Evolutionary conservation across 2,888 invertebrate species (phyloP), one percentile per base, ranked within the genome.

Genomic region (Ptychoptera contaminata): DNA sequence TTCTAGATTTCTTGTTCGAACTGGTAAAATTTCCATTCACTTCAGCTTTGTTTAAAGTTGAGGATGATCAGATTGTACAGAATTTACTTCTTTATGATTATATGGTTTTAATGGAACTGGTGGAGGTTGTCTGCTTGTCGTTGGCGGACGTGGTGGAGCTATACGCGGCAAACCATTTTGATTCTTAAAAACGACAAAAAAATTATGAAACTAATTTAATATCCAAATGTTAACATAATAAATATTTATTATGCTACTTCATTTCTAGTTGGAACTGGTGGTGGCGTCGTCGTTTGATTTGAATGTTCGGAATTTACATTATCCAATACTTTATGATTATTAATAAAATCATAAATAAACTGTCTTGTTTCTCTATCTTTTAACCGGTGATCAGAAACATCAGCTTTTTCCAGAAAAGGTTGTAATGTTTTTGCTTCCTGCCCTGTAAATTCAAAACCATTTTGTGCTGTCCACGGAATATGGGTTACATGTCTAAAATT

Each of bases 341-440:
- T 80, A 51, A 94, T 87, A 63, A 94, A 93, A 63, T 90, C 86
- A 63, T 93, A 93, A 56, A 94, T 93, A 62, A 93, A 94, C 54
- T 84, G 80, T 38, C 90, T 72, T 2, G 93, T 94, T 46, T 82
- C 82, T 53, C 79, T 77, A 66, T 92, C 86, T 52, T 81, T 74
- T 3, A 92, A 51, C 55, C 88, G 79, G 48, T 73, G 74, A 51
- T 85, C 82, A 0, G 86, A 84, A 11, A 93, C 82, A 45, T 92
- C 92, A 8, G 84, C 87, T 61, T 77, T 72, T 41, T 53, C 58
- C 43, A 65, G 58, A 53, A 66, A 62, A 35, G 56, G 54, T 38
- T 54, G 59, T 1, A 67, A 52, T 48, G 60, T 53, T 51, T 62
- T 63, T 47, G 72, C 70, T 57, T 75, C 75, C 45, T 72, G 69